Conservation (phyloP, 2,888 invertebrate genomes). For the Oxyscelio sp. region DNA sequence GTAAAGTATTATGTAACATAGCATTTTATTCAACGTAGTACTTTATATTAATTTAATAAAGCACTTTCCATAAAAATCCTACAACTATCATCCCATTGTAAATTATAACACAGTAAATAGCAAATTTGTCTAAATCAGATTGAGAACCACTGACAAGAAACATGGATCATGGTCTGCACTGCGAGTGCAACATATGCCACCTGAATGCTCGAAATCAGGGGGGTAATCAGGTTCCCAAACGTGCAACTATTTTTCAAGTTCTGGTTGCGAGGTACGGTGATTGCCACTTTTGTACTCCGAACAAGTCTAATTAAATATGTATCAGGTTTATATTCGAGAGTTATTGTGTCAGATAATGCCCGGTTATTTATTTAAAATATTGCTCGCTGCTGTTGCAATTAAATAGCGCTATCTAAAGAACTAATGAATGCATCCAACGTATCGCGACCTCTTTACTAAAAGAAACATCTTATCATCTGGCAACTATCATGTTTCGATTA, state of each 20-base stretch:
- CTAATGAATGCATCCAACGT: background rate
- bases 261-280: conserved; percentile 75
- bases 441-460: too few relatives aligned
- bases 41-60: too few relatives aligned
- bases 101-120: too few relatives aligned
- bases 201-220: conserved; percentile 86
- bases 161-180: conserved; percentile 81
- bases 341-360: conserved; percentile 36
- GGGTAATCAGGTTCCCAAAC: conserved; percentile 79
- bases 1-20: too few relatives aligned
- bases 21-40: too few relatives aligned
- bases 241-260: conserved; percentile 82
- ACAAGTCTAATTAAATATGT: conserved; percentile 68
- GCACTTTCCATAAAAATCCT: too few relatives aligned
- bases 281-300: conserved; percentile 61
- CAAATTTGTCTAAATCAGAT: too few relatives aligned
- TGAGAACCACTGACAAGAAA: conserved; percentile 82
- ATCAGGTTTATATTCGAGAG: conserved; percentile 45
- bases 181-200: conserved; percentile 85
- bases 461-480: too few relatives aligned
- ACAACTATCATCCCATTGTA: too few relatives aligned
- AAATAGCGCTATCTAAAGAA: background rate
- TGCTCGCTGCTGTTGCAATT: background rate
- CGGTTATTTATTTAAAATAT: conserved; percentile 50
- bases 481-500: too few relatives aligned